Conservation (phyloP, 2,113 vertebrate genomes). For the Suncus etruscus region DNA sequence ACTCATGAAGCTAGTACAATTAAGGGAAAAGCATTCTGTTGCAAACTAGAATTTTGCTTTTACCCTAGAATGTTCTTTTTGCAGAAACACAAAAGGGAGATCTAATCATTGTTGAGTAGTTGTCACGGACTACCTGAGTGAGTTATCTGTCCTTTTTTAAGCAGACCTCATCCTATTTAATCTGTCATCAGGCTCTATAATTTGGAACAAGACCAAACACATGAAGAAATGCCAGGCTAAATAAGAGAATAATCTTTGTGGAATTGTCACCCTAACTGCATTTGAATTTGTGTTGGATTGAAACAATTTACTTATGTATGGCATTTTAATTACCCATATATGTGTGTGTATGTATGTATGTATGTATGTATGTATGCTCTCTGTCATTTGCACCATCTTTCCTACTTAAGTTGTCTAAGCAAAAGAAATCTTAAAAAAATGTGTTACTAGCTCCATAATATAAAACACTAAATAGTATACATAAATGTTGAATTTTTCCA, state of each 20-base stretch:
- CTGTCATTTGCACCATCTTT: background rate
- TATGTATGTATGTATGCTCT: background rate
- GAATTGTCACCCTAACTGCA: background rate
- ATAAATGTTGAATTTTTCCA: background rate
- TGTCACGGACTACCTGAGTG: background rate
- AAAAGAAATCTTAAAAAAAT: slow-evolving; percentile 53
- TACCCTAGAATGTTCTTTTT: background rate
- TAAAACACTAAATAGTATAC: too few species aligned
- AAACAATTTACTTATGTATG: slow-evolving; percentile 45
- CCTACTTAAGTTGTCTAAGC: background rate
- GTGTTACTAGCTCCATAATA: slow-evolving; percentile 26
- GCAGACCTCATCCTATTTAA: slow-evolving; percentile 4
- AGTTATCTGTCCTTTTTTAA: slow-evolving; percentile 7
- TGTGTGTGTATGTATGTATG: background rate
- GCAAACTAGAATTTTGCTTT: slow-evolving; percentile 51
- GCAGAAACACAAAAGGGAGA: background rate
- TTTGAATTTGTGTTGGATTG: slow-evolving; percentile 37
- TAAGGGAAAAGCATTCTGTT: slow-evolving; percentile 26
- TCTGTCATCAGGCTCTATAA: slow-evolving; percentile 43
- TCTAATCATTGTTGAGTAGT: slow-evolving; percentile 13
- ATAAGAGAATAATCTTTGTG: slow-evolving; percentile 33
- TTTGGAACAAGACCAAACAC: slow-evolving; percentile 41
- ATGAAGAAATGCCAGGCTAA: slow-evolving; percentile 49
- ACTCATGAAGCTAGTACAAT: background rate
- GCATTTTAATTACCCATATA: background rate